These are phyloP conservation scores for Tortrix viridana DNA, from an alignment of 2,888 invertebrate genomes.

Conservation along the genomic window DNA sequence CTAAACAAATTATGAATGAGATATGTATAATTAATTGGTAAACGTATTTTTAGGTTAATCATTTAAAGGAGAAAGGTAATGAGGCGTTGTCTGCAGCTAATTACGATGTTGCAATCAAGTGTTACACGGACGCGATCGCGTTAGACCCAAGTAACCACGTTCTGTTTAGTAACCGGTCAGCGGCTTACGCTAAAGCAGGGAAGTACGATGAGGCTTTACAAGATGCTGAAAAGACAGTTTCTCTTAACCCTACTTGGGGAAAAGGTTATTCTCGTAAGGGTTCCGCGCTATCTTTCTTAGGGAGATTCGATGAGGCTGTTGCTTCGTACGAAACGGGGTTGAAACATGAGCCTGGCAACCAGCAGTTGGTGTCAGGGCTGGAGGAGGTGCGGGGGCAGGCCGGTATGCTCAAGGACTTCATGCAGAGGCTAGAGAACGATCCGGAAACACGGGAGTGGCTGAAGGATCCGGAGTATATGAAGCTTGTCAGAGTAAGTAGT, in stretches of 20 bases:
- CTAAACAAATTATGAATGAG: constrained; percentile 47
- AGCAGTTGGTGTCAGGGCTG: constrained; percentile 87
- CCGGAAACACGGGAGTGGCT: constrained; percentile 78
- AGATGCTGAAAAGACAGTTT: constrained; percentile 93
- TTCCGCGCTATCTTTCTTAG: constrained; percentile 91
- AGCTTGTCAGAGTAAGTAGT: constrained; percentile 79
- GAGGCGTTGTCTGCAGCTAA: constrained; percentile 91
- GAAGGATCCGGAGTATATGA: constrained; percentile 89
- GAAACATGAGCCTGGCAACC: constrained; percentile 88
- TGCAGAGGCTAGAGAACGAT: constrained; percentile 87
- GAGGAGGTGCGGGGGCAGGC: constrained; percentile 83
- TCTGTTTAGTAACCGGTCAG: constrained; percentile 95
- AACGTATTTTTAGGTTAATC: constrained; percentile 86
- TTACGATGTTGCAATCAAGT: constrained; percentile 90
- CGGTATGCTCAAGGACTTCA: constrained; percentile 68
- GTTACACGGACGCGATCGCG: constrained; percentile 92
- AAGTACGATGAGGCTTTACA: constrained; percentile 89
- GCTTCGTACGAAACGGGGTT: constrained; percentile 89
- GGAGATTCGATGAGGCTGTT: constrained; percentile 89
- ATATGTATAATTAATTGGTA: constrained; percentile 37
- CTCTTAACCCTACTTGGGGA: constrained; percentile 92
- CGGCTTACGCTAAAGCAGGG: constrained; percentile 93
- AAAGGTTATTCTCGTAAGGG: constrained; percentile 96
- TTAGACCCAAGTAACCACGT: constrained; percentile 94
- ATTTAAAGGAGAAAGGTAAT: constrained; percentile 94